Evolutionary conservation across 2,113 vertebrate genomes (phyloP).

Genomic region (Todiramphus chloris): DNA sequence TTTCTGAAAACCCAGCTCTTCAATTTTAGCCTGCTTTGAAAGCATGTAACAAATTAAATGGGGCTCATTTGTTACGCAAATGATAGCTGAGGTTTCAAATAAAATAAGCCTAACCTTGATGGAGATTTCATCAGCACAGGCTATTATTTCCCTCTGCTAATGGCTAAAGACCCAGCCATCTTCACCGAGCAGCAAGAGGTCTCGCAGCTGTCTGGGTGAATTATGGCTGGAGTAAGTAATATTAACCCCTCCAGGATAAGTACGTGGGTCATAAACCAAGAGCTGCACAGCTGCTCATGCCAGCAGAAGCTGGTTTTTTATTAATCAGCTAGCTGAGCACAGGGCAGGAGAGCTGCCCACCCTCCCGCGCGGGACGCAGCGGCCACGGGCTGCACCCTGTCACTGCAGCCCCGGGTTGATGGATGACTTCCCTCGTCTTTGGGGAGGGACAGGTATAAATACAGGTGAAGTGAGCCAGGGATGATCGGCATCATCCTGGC

Average conservation of each 20-base stretch:
- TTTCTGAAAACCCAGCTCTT: constrained; percentile 7
- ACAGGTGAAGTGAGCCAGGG: neutral
- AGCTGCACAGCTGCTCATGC: constrained; percentile 59
- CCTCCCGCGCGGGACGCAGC: neutral
- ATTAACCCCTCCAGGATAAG: constrained; percentile 67
- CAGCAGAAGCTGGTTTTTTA: constrained; percentile 46
- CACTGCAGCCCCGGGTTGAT: neutral
- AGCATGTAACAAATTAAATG: neutral
- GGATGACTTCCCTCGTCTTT: neutral
- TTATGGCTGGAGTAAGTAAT: constrained; percentile 69
- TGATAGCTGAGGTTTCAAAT: constrained; percentile 32
- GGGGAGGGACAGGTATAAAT: neutral
- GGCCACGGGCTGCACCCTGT: neutral
- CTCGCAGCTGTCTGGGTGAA: constrained; percentile 62
- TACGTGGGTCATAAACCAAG: constrained; percentile 37
- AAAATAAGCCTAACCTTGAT: constrained; percentile 43
- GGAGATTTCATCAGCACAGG: constrained; percentile 35
- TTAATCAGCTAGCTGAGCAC: constrained; percentile 55
- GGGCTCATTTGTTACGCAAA: constrained; percentile 15
- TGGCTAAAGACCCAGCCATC: constrained; percentile 35
- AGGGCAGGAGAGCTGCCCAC: constrained; percentile 27
- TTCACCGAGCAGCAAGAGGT: constrained; percentile 62
- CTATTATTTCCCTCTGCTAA: constrained; percentile 47
- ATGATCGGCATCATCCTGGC: neutral
- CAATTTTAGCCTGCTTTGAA: neutral